These are phyloP conservation scores for Drosophila mojavensis DNA, from an alignment of 1,140 invertebrate genomes.

Conservation along the genomic window DNA sequence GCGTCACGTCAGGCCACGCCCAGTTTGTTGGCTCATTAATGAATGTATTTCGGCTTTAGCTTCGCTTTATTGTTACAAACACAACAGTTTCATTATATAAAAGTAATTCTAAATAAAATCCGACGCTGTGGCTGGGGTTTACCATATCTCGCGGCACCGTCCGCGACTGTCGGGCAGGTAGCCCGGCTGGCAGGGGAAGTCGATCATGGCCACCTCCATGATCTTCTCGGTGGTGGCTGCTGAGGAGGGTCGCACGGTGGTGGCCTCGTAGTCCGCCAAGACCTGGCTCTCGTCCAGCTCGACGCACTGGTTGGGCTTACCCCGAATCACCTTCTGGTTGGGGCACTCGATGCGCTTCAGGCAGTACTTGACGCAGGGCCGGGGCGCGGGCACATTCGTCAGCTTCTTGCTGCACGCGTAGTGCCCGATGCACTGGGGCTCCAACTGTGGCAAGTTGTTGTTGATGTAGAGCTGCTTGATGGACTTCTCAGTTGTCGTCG, in stretches of 20 bases:
- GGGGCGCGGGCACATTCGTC: slow-evolving; percentile 39
- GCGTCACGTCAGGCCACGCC: slow-evolving; percentile 29
- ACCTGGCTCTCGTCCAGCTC: slow-evolving; percentile 64
- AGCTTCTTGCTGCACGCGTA: slow-evolving; percentile 70
- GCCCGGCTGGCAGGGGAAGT: slow-evolving; percentile 79
- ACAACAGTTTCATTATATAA: neutral
- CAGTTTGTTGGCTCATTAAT: neutral
- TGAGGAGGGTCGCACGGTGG: neutral
- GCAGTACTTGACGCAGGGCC: slow-evolving; percentile 75
- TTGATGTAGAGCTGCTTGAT: slow-evolving; percentile 46
- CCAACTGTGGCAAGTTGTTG: slow-evolving; percentile 63
- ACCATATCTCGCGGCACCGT: slow-evolving; percentile 80
- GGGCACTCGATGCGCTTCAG: slow-evolving; percentile 67
- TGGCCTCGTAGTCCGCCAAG: slow-evolving; percentile 27
- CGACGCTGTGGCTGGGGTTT: neutral
- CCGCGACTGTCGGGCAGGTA: slow-evolving; percentile 75
- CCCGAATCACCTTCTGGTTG: slow-evolving; percentile 43
- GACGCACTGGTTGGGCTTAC: slow-evolving; percentile 58
- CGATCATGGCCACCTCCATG: slow-evolving; percentile 78
- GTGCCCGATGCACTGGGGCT: slow-evolving; percentile 42
- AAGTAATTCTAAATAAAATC: neutral
- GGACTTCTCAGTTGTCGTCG: slow-evolving; percentile 42
- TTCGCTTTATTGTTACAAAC: slow-evolving; percentile 14
- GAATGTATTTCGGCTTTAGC: slow-evolving; percentile 13
- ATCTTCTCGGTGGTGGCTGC: slow-evolving; percentile 36